These are phyloP conservation scores for Mormoops blainvillei DNA, from an alignment of 2,113 vertebrate species.

Conservation along the genomic window DNA sequence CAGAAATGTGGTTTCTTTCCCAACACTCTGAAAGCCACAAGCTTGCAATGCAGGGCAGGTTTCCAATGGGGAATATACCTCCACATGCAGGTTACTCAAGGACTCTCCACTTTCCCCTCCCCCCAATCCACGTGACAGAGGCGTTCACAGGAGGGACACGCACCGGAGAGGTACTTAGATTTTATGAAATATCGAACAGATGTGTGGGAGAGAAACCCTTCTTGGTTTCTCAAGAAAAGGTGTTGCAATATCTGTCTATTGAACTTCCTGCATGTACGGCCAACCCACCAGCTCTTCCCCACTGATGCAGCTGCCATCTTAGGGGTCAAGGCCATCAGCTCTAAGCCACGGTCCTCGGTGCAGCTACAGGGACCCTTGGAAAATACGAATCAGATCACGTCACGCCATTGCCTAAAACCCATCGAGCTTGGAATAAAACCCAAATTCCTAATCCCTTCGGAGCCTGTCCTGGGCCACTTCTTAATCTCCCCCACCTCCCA, in stretches of 20 bases:
- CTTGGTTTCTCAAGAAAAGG: not conserved
- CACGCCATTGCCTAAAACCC: not conserved
- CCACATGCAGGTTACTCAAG: too few relatives aligned
- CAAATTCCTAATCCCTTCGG: too few relatives aligned
- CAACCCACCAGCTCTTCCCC: rapidly evolving
- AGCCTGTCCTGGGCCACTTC: not conserved
- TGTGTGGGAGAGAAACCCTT: not conserved
- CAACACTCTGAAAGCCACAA: not conserved
- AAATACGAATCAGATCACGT: not conserved
- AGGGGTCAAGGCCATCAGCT: not conserved
- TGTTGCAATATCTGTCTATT: not conserved
- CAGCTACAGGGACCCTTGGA: not conserved
- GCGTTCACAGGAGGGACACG: not conserved
- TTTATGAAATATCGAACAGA: not conserved
- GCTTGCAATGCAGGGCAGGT: not conserved
- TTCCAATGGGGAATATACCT: not conserved
- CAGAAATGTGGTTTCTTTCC: not conserved
- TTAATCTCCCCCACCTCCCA: rapidly evolving
- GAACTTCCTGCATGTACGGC: rapidly evolving
- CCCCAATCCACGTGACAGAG: not conserved
- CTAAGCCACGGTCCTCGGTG: not conserved
- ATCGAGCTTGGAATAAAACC: not conserved
- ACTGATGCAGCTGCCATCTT: rapidly evolving
- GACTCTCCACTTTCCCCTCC: not conserved
- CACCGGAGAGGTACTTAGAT: not conserved